Conservation (phyloP, 2,888 invertebrate species). For the Harmothoe impar region DNA sequence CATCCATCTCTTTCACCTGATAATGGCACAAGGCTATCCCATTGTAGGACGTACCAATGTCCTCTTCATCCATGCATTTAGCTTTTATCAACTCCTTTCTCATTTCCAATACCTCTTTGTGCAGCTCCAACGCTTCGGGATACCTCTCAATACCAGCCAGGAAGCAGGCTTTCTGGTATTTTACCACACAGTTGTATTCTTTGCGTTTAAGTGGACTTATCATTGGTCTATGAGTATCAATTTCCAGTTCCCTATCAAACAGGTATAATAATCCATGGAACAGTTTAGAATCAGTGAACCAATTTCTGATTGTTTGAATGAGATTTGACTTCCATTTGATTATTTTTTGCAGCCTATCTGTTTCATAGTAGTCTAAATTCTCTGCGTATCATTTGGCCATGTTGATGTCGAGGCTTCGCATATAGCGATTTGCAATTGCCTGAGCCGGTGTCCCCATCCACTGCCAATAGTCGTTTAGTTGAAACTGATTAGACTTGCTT, state of each 20-base stretch:
- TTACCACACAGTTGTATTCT: background rate
- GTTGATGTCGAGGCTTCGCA: background rate
- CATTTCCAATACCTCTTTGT: background rate
- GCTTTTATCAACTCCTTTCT: background rate
- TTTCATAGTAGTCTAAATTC: background rate
- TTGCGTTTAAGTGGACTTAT: background rate
- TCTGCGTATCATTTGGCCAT: background rate
- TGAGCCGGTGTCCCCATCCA: background rate
- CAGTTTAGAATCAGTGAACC: background rate
- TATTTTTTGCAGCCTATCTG: background rate
- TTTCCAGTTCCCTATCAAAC: background rate
- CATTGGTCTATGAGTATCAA: background rate
- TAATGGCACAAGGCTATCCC: constrained; percentile 24
- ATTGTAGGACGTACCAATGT: background rate
- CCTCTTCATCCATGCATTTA: background rate
- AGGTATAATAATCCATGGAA: background rate
- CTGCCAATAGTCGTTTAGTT: constrained; percentile 17
- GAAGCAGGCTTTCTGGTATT: constrained; percentile 28
- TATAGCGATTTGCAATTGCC: constrained; percentile 16
- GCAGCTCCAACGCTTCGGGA: background rate
- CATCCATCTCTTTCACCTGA: background rate
- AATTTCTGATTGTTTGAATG: background rate
- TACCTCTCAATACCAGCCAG: constrained; percentile 13
- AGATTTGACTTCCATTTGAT: background rate
- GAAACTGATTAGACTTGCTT: background rate